Conservation (phyloP, 2,888 invertebrate genomes). For the Dicyrtoma fusca region DNA sequence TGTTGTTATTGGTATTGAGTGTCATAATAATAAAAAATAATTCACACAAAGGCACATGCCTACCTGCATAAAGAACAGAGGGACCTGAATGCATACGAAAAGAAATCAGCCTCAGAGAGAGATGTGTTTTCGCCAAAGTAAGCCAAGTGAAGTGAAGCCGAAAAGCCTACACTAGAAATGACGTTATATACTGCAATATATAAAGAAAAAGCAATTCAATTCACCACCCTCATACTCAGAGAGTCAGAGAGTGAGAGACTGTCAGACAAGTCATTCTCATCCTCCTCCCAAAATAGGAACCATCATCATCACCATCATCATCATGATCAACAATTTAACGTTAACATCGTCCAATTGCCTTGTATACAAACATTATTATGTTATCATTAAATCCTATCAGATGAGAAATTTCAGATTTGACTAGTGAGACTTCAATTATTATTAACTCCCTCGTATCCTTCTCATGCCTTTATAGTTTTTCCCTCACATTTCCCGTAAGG, state of each 20-base stretch:
- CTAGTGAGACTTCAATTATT: constrained; percentile 27
- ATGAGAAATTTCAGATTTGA: constrained; percentile 15
- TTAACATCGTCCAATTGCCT: too few species aligned
- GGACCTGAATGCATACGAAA: too few species aligned
- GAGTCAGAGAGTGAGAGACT: too few species aligned
- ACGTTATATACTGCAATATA: too few species aligned
- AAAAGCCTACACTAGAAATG: not conserved
- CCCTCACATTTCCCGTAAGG: not conserved
- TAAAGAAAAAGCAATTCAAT: constrained; percentile 12
- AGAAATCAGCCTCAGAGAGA: too few species aligned
- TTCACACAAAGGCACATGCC: too few species aligned
- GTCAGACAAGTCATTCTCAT: constrained; percentile 23
- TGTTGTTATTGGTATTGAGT: too few species aligned
- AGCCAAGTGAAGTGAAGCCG: not conserved
- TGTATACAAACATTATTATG: constrained; percentile 20
- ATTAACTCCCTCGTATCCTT: not conserved
- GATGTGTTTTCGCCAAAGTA: not conserved
- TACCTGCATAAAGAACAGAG: too few species aligned
- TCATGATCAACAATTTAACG: not conserved
- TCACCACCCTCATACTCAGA: constrained; percentile 9
- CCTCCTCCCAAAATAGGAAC: constrained; percentile 24
- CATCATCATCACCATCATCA: constrained; percentile 1
- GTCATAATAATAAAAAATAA: too few species aligned
- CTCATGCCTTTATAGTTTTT: not conserved
- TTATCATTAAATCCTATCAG: constrained; percentile 22